These are phyloP conservation scores for Orthosia gracilis DNA, from an alignment of 2,888 invertebrate genomes.

Conservation along the genomic window DNA sequence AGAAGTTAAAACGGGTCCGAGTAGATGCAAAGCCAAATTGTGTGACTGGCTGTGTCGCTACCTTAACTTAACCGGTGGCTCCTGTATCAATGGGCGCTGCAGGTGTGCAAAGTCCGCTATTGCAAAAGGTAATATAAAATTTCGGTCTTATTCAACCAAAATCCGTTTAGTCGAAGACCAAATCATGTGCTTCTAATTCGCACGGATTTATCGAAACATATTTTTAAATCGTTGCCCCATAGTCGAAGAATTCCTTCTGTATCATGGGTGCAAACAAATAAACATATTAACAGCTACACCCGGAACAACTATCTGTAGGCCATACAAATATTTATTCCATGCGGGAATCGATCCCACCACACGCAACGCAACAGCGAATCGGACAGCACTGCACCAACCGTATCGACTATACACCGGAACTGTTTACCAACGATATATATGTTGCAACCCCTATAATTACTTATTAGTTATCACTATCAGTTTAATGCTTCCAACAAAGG, in stretches of 20 bases:
- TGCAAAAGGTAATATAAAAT: constrained; percentile 10
- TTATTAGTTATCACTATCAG: constrained; percentile 36
- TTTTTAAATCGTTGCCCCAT: too few species aligned
- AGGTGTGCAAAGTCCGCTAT: constrained; percentile 19
- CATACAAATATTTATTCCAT: too few species aligned
- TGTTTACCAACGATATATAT: not conserved
- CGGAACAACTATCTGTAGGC: too few species aligned
- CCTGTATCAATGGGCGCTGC: constrained; percentile 42
- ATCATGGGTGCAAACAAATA: too few species aligned
- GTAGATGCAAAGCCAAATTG: constrained; percentile 2
- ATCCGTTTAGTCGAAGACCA: not conserved
- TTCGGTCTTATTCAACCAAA: too few species aligned
- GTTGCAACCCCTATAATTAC: constrained; percentile 27
- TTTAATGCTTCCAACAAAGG: not conserved
- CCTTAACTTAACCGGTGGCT: constrained; percentile 15
- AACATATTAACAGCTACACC: too few species aligned
- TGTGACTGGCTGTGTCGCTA: constrained; percentile 31
- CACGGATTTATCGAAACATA: too few species aligned
- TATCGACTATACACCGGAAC: too few species aligned
- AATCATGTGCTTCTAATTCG: not conserved
- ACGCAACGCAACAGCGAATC: too few species aligned
- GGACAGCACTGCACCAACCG: too few species aligned
- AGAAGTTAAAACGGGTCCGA: not conserved
- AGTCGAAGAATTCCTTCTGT: too few species aligned
- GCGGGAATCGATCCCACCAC: too few species aligned